These are phyloP conservation scores for Neoarius graeffei DNA, from an alignment of 2,113 vertebrate genomes.

Conservation along the genomic window DNA sequence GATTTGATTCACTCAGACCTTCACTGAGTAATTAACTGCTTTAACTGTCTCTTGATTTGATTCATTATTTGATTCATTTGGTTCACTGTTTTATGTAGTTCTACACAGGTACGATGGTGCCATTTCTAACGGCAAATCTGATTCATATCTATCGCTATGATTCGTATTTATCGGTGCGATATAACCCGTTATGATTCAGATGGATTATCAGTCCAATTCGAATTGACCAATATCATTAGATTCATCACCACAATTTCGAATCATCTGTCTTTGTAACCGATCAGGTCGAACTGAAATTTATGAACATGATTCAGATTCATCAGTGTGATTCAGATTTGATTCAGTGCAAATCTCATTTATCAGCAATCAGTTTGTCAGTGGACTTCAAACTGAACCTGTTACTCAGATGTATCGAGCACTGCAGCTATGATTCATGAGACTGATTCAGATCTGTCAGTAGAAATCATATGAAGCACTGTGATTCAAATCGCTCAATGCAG, in stretches of 20 bases:
- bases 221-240: not conserved
- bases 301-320: not conserved
- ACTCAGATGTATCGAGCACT: too few species aligned
- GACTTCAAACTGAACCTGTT: too few species aligned
- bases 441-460: too few species aligned
- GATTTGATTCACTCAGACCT: not conserved
- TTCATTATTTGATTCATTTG: not conserved
- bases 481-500: too few species aligned
- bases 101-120: too few species aligned
- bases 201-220: not conserved
- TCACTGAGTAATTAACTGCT: not conserved
- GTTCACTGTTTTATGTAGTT: not conserved
- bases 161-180: not conserved
- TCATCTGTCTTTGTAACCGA: too few species aligned
- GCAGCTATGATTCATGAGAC: too few species aligned
- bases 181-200: not conserved
- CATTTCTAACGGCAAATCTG: too few species aligned
- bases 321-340: not conserved
- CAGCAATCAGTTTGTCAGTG: too few species aligned
- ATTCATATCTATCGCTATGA: not conserved
- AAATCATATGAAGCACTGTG: too few species aligned
- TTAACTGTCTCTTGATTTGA: not conserved
- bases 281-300: too few species aligned
- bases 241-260: not conserved
- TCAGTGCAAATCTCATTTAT: not conserved